Conservation (phyloP, 1,140 invertebrate genomes). For the Campoletis sonorensis region DNA sequence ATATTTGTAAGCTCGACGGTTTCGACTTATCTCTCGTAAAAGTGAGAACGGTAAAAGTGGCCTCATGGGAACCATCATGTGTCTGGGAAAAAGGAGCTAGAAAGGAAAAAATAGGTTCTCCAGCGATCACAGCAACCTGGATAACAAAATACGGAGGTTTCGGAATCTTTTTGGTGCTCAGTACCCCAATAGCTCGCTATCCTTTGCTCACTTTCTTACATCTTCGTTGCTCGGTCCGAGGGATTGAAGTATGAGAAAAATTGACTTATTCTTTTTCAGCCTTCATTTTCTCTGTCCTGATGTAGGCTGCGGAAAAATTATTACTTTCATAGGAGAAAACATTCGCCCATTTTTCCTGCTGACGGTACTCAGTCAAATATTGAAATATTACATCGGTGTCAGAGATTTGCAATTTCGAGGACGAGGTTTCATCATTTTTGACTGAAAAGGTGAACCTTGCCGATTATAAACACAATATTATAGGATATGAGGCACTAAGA, state of each 20-base stretch:
- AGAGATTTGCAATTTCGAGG: too few species aligned
- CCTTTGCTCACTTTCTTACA: not conserved
- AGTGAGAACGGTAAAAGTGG: constrained; percentile 18
- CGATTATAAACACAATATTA: too few species aligned
- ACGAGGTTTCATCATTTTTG: too few species aligned
- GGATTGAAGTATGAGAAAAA: not conserved
- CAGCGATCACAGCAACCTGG: not conserved
- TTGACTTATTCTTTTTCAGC: not conserved
- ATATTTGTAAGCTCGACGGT: constrained; percentile 19
- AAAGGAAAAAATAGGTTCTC: not conserved
- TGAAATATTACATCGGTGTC: too few species aligned
- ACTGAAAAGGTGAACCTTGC: too few species aligned
- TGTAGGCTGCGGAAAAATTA: too few species aligned
- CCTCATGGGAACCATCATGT: not conserved
- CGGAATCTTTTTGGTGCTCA: not conserved
- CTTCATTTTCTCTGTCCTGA: too few species aligned
- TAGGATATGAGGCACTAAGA: too few species aligned
- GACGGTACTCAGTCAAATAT: too few species aligned
- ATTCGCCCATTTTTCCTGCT: too few species aligned
- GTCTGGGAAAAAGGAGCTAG: not conserved
- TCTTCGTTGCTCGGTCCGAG: not conserved
- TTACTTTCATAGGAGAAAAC: too few species aligned
- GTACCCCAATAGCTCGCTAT: not conserved
- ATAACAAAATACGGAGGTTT: not conserved
- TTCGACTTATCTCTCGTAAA: constrained; percentile 15